Conservation (phyloP, 2,888 invertebrate genomes). For the Drosophila nr. fundita region DNA sequence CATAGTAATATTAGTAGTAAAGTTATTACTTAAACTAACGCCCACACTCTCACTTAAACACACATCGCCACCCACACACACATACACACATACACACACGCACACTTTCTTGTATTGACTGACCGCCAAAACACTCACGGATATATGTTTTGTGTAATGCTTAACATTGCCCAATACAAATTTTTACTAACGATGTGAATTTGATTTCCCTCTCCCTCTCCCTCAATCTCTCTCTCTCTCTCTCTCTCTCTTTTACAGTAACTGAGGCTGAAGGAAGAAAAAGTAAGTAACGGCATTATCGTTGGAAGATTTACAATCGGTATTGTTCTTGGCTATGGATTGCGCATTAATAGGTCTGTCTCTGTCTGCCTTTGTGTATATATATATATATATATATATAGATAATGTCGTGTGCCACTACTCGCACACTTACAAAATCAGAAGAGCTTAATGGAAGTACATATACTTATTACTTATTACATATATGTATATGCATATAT, state of each 20-base stretch:
- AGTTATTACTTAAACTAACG: slow-evolving; percentile 22
- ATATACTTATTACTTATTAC: slow-evolving; percentile 2
- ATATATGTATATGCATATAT: slow-evolving; percentile 1
- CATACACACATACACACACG: background rate
- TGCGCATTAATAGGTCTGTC: background rate
- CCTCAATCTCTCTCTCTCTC: background rate
- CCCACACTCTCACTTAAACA: slow-evolving; percentile 2
- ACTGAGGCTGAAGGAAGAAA: slow-evolving; percentile 1
- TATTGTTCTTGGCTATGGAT: slow-evolving; percentile 39
- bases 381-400: background rate
- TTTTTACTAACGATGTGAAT: slow-evolving; percentile 27
- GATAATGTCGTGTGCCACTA: slow-evolving; percentile 1
- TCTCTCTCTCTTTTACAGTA: background rate
- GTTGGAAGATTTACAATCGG: slow-evolving; percentile 7
- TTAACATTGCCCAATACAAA: slow-evolving; percentile 14
- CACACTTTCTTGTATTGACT: slow-evolving; percentile 2
- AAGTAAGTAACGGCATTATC: background rate
- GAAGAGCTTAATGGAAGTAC: slow-evolving; percentile 39
- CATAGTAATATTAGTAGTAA: slow-evolving; percentile 12
- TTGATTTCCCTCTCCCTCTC: background rate
- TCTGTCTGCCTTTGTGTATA: background rate
- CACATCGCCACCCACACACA: background rate
- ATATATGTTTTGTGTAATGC: background rate
- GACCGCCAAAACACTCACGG: slow-evolving; percentile 16
- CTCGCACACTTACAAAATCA: slow-evolving; percentile 8